phyloP scores from a whole-genome alignment of 2,113 vertebrate genomes.

The Varanus salvator region DNA sequence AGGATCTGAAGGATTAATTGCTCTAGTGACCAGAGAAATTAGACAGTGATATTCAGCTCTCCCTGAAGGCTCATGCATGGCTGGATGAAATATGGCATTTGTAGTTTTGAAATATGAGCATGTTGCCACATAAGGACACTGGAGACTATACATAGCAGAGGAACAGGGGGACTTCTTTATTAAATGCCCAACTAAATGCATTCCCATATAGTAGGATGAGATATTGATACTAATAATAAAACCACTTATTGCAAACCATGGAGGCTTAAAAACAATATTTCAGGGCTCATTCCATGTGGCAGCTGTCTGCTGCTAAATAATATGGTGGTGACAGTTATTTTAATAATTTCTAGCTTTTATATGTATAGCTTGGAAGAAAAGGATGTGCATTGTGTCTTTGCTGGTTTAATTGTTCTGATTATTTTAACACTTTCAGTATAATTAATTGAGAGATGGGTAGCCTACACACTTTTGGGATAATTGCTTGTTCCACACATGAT shows the following conservation, averaged over 20 bases:
- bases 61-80: conserved; percentile 19
- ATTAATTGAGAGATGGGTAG: not conserved
- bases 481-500: not conserved
- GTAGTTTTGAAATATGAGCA: conserved; percentile 24
- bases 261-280: not conserved
- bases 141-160: conserved; percentile 19
- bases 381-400: not conserved
- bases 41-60: conserved; percentile 30
- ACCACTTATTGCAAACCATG: not conserved
- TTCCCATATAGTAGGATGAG: not conserved
- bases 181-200: conserved; percentile 31
- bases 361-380: not conserved
- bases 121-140: conserved; percentile 14
- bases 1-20: conserved; percentile 31
- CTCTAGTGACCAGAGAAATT: conserved; percentile 36
- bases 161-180: conserved; percentile 7
- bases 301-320: not conserved
- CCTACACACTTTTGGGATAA: not conserved
- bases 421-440: not conserved
- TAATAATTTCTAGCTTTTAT: not conserved
- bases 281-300: not conserved
- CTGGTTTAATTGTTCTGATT: not conserved
- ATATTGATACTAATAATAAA: not conserved
- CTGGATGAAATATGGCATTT: conserved; percentile 32
- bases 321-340: not conserved